Percentiles rank a stretch among this genome's conserved stretches.
Conservation (phyloP, 2,113 vertebrate genomes). For the Ceyx margarethae region DNA sequence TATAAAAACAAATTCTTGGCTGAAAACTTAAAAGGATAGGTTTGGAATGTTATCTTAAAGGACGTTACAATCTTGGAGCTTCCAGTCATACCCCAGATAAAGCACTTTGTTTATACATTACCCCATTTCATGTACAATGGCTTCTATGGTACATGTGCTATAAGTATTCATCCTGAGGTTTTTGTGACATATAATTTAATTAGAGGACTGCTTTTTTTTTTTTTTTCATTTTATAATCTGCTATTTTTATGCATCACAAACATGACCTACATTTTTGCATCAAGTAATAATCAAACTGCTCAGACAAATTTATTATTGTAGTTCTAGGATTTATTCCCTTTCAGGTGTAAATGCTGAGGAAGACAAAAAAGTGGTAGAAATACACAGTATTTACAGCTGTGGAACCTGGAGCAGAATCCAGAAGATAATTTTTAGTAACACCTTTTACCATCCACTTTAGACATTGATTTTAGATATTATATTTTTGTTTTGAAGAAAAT, state of each 20-base stretch:
- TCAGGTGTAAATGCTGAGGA: neutral
- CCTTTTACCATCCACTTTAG: neutral
- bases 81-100: slow-evolving; percentile 77
- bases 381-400: neutral
- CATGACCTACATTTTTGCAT: neutral
- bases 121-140: slow-evolving; percentile 49
- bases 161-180: slow-evolving; percentile 8
- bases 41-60: slow-evolving; percentile 83
- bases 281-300: neutral
- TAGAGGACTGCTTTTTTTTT: neutral
- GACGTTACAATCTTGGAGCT: slow-evolving; percentile 69
- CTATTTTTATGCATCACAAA: neutral
- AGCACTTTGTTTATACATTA: slow-evolving; percentile 73
- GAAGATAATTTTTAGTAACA: neutral
- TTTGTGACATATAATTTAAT: slow-evolving; percentile 1
- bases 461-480: slow-evolving; percentile 21
- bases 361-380: neutral
- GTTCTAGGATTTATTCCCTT: neutral
- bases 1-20: slow-evolving; percentile 82
- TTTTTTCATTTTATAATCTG: neutral
- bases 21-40: slow-evolving; percentile 76
- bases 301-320: neutral
- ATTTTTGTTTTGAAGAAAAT: slow-evolving; percentile 22
- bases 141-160: slow-evolving; percentile 12
- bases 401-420: neutral